phyloP scores from a whole-genome alignment of 2,797 vertebrate genomes.

The Oreortyx pictus region DNA sequence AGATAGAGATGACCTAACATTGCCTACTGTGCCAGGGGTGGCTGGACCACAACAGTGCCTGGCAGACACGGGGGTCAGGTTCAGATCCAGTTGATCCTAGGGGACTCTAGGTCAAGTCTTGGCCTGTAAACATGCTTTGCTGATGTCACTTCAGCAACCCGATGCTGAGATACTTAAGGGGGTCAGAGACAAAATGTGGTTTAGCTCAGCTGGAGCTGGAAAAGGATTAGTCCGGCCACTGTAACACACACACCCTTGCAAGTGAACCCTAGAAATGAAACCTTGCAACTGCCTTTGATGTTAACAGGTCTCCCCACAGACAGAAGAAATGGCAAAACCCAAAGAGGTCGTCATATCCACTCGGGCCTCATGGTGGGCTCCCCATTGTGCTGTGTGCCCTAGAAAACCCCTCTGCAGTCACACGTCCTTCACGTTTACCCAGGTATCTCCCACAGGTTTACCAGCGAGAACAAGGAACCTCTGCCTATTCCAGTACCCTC shows the following conservation, averaged over 20 bases:
- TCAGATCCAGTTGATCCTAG: background rate
- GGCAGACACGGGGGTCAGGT: background rate
- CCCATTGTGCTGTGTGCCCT: background rate
- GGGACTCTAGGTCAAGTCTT: background rate
- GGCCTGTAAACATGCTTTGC: background rate
- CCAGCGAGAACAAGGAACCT: conserved; percentile 53
- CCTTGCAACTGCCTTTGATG: background rate
- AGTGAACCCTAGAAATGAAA: background rate
- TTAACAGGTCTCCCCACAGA: background rate
- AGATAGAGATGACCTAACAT: background rate
- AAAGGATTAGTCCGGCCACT: background rate
- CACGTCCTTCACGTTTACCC: background rate
- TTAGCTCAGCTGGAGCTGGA: background rate
- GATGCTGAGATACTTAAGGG: background rate
- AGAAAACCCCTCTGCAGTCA: background rate
- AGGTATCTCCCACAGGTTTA: background rate
- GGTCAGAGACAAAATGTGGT: background rate
- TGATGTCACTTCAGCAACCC: background rate
- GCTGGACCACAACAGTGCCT: background rate
- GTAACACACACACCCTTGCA: background rate
- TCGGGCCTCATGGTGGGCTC: background rate
- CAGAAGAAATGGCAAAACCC: background rate
- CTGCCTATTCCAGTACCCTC: conserved; percentile 59
- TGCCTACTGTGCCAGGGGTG: background rate
- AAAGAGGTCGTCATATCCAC: background rate